A percentile compares a stretch with the other conserved stretches of the same genome.
phyloP scores from a whole-genome alignment of 1,140 invertebrate species.

The Mya arenaria region DNA sequence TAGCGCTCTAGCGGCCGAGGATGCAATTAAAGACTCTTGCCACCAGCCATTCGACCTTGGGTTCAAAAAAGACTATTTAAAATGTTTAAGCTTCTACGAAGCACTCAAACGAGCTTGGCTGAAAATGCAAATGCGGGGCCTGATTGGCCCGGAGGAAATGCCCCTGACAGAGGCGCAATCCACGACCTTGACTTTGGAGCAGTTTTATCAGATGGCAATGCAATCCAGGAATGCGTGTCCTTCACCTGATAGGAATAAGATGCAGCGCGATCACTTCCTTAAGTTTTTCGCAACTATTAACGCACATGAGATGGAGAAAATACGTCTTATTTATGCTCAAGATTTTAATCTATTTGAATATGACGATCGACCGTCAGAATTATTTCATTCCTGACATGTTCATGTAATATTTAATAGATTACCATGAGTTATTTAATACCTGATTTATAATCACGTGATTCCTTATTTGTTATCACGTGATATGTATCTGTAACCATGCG shows the following conservation, averaged over 20 bases:
- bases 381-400: too few relatives aligned
- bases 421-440: too few relatives aligned
- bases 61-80: conserved; percentile 28
- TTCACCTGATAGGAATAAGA: conserved; percentile 4
- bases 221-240: neutral
- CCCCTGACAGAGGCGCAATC: conserved; percentile 18
- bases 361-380: conserved; percentile 44
- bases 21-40: conserved; percentile 62
- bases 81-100: conserved; percentile 60
- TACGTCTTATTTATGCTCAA: conserved; percentile 33
- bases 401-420: too few relatives aligned
- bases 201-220: conserved; percentile 36
- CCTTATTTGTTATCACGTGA: too few relatives aligned
- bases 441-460: too few relatives aligned
- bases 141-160: conserved; percentile 45
- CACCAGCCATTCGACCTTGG: conserved; percentile 48
- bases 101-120: conserved; percentile 59
- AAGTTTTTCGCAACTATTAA: conserved; percentile 34
- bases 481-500: too few relatives aligned
- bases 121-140: conserved; percentile 64
- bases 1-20: conserved; percentile 18
- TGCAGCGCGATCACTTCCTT: conserved; percentile 44
- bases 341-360: conserved; percentile 61
- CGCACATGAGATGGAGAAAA: conserved; percentile 20
- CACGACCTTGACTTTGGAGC: neutral